Evolutionary conservation across 2,888 invertebrate genomes (phyloP), one percentile per base, ranked within the genome.

Genomic region (Eubasilissa splendida): DNA sequence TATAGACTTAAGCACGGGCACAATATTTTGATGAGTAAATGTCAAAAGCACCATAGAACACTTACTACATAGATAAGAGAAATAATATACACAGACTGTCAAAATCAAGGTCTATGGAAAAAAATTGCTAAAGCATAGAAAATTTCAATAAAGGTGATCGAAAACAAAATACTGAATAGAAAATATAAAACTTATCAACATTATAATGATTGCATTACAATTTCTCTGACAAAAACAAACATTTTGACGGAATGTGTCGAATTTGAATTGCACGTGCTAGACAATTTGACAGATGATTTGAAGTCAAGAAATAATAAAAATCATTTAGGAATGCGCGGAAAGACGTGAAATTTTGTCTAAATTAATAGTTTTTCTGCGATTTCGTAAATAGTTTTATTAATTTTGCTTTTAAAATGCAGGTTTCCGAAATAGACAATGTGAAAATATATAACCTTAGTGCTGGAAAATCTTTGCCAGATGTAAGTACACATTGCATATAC

Each of bases 401-500:
- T 33, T 65, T 42, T 22, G n/a, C 3, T n/a, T 33, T n/a, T 53
- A 79, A 79, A 87, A 98, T 98, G 98, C 96, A 97, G 88, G 95
- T 97, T 76, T 95, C 96, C 71, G 96, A 96, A 88, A 95, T 96
- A 79, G 99, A 99, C 90, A 96, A 98, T 89, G 95, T 99, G 59
- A 99, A 99, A 91, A 98, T 99, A 84, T 99, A 99, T 87, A 99
- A 99, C 91, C 92, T 99, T 65, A 99, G 98, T 88, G 96, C 96
- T 83, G 99, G 99, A 83, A 99, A 98, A 91, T 96, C 98, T 52
- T 90, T 99, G 83, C 99, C 99, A 83, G 99, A 99, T 90, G 98
- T 98, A 92, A 93, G 93, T 68, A 7, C 14, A 8, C 42, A 66
- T n/a, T 52, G 22, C n/a, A 60, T 4, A n/a, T 22, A n/a, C n/a